phyloP scores from a whole-genome alignment of 2,113 vertebrate species.

The Pteruthius melanotis region DNA sequence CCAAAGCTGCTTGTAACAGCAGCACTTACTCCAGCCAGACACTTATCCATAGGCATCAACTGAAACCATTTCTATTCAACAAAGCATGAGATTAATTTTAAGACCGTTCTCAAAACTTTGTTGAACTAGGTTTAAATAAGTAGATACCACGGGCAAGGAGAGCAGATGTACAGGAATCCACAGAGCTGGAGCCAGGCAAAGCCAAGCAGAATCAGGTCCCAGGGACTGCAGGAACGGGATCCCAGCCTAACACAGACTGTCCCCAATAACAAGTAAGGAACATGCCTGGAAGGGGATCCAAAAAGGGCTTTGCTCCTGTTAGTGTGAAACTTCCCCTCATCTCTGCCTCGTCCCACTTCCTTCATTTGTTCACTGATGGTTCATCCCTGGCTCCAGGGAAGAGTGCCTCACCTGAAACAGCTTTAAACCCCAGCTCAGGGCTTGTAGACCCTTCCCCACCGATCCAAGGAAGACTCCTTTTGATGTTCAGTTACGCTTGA shows the following conservation, averaged over 20 bases:
- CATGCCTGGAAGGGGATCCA: background rate
- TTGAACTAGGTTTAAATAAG: background rate
- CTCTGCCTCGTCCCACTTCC: background rate
- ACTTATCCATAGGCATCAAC: background rate
- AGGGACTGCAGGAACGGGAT: background rate
- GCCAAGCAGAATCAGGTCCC: background rate
- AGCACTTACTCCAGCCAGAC: background rate
- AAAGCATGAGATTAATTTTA: background rate
- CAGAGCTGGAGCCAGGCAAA: background rate
- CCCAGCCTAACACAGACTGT: background rate
- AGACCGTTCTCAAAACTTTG: background rate
- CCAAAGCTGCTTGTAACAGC: background rate
- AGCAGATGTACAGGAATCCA: background rate
- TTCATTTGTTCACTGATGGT: background rate
- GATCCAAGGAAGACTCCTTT: background rate
- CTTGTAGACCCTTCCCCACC: accelerated
- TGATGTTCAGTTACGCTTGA: background rate
- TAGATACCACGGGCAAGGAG: background rate
- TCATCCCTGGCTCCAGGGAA: background rate
- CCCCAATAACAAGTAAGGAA: background rate
- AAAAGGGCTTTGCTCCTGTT: background rate
- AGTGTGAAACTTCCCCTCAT: background rate
- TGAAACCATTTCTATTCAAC: background rate
- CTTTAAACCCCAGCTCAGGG: background rate
- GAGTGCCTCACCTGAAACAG: background rate